Conservation (phyloP, 2,113 vertebrate species). For the Xenopus laevis region DNA sequence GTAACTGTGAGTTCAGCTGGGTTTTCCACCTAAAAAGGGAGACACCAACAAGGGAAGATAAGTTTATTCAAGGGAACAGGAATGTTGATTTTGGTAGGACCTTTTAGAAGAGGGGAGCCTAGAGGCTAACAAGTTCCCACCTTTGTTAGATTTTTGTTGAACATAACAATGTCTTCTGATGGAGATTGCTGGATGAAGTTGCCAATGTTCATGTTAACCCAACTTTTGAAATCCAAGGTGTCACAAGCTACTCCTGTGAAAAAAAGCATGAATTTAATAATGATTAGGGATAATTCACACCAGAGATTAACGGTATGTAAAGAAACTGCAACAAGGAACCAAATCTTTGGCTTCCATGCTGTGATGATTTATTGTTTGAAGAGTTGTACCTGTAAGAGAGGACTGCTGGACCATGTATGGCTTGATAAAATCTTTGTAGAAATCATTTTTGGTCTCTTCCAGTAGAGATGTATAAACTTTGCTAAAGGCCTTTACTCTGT, state of each 20-base stretch:
- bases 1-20: background rate
- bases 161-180: rapidly evolving
- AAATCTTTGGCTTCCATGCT: background rate
- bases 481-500: slow-evolving; percentile 40
- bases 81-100: too few relatives aligned
- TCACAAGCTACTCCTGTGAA: slow-evolving; percentile 33
- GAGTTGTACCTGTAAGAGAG: background rate
- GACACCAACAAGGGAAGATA: background rate
- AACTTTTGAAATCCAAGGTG: background rate
- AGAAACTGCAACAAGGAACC: too few relatives aligned
- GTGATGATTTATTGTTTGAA: too few relatives aligned
- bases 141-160: slow-evolving; percentile 23
- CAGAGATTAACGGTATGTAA: too few relatives aligned
- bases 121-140: background rate
- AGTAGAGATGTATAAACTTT: background rate
- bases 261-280: background rate
- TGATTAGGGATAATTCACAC: background rate
- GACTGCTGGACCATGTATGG: background rate
- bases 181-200: slow-evolving; percentile 16
- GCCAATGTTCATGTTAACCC: slow-evolving; percentile 10
- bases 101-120: too few relatives aligned
- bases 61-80: background rate
- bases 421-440: background rate
- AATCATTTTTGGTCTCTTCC: slow-evolving; percentile 4
- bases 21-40: slow-evolving; percentile 1